Conservation (phyloP, 2,113 vertebrate species). For the Macquaria ambigua region DNA sequence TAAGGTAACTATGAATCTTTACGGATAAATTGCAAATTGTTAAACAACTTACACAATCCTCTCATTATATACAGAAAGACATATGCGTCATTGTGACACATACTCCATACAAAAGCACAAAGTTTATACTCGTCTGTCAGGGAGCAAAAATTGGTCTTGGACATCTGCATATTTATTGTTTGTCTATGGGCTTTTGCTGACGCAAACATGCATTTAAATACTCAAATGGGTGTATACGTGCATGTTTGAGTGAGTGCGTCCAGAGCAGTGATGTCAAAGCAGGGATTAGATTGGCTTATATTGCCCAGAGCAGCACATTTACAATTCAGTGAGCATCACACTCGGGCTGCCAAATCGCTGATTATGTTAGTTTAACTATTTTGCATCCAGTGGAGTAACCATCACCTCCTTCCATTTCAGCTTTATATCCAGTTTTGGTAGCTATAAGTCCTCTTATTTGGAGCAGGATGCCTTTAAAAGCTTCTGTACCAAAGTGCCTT, state of each 20-base stretch:
- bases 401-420: conserved; percentile 22
- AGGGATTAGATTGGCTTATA: conserved; percentile 77
- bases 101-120: neutral
- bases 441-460: conserved; percentile 12
- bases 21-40: neutral
- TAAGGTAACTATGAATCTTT: neutral
- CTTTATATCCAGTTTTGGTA: neutral
- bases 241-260: conserved; percentile 24
- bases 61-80: neutral
- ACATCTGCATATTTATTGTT: conserved; percentile 54
- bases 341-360: conserved; percentile 64
- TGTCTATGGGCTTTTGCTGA: conserved; percentile 45
- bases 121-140: conserved; percentile 20
- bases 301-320: conserved; percentile 72
- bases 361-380: conserved; percentile 71
- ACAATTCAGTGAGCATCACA: conserved; percentile 66
- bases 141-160: conserved; percentile 26
- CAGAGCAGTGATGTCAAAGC: conserved; percentile 74
- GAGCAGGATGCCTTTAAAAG: conserved; percentile 37
- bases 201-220: conserved; percentile 47
- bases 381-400: conserved; percentile 44
- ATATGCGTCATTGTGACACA: neutral
- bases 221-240: conserved; percentile 40
- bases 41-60: neutral
- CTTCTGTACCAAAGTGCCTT: conserved; percentile 15